Percentiles rank a stretch among this genome's conserved stretches.
Conservation (phyloP, 1,140 invertebrate genomes). For the Doryteuthis pealeii region DNA sequence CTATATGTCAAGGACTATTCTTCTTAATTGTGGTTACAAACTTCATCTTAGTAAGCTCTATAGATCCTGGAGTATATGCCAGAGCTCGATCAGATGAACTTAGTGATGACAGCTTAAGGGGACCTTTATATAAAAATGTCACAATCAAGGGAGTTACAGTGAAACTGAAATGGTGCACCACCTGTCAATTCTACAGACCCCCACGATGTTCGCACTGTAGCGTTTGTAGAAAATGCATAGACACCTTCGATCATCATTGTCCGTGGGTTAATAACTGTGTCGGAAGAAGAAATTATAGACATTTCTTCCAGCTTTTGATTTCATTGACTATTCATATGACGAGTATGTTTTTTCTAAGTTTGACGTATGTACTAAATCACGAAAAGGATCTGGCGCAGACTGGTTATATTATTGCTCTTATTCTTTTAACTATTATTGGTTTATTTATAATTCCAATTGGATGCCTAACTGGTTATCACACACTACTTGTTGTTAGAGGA, state of each 20-base stretch:
- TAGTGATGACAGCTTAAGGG: slow-evolving; percentile 93
- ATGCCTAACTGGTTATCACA: no score
- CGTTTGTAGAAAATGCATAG: slow-evolving; percentile 98
- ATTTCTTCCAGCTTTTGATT: slow-evolving; percentile 83
- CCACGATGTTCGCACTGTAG: slow-evolving; percentile 98
- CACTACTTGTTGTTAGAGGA: no score
- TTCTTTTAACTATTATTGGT: no score
- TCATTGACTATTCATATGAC: slow-evolving; percentile 96
- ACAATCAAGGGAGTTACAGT: slow-evolving; percentile 98
- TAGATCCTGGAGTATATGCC: no score
- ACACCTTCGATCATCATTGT: slow-evolving; percentile 99
- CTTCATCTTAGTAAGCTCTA: no score
- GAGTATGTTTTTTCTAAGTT: slow-evolving; percentile 89
- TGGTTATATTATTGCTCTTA: slow-evolving; percentile 83
- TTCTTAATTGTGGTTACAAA: no score
- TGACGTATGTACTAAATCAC: slow-evolving; percentile 86
- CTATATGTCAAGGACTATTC: no score
- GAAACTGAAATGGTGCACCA: slow-evolving; percentile 98
- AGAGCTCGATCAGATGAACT: no score
- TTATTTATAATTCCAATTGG: no score
- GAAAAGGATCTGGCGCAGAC: slow-evolving; percentile 78
- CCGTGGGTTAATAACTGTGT: slow-evolving; percentile 99
- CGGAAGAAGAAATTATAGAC: slow-evolving; percentile 93
- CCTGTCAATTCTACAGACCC: slow-evolving; percentile 98
- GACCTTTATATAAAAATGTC: slow-evolving; percentile 96